Evolutionary conservation across 2,888 invertebrate species (phyloP), one percentile per base, ranked within the genome.

Genomic region (Drosophila infuscata): DNA sequence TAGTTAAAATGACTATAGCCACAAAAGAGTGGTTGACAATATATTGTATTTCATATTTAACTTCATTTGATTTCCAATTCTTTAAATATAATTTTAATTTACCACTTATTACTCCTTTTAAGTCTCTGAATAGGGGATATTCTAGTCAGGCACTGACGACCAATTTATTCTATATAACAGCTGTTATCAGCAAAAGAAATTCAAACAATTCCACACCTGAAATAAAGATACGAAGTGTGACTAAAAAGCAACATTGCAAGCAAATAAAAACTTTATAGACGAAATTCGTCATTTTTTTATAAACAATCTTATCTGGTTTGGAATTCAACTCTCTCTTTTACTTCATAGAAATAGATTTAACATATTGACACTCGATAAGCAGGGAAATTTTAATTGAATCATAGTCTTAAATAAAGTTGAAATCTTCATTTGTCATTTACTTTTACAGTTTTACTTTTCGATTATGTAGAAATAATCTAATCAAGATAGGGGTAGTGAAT

Each of bases 211-310:
- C 25, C 3, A 15, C 32, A 36, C 46, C 36, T 32, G 11, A 6
- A 1, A 54, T 56, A 67, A 38, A 54, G 69, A 68, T 68, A 68
- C 15, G 49, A 41, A 29, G n/a, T 20, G 48, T 68, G 67, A 67
- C 68, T 67, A 67, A 56, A 48, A 12, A 46, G 8, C 36, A 49
- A 36, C 15, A 30, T 29, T 60, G 33, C 29, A n/a, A 20, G 29
- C 67, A 67, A 53, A 65, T 43, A 65, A 46, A 63, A 12, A 17
- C 46, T 35, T 33, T 20, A n/a, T 58, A 32, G 20, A 29, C 69
- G 20, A 41, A 58, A 58, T 36, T 58, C 36, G 59, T 69, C 35
- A 69, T 51, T 51, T 35, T 41, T 43, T 51, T 41, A 41, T 38
- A 8, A 15, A 33, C 33, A 30, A 2, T n/a, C 11, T 48, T 67